These are phyloP conservation scores for Hymenopus coronatus DNA, from an alignment of 2,888 invertebrate genomes.

Conservation along the genomic window DNA sequence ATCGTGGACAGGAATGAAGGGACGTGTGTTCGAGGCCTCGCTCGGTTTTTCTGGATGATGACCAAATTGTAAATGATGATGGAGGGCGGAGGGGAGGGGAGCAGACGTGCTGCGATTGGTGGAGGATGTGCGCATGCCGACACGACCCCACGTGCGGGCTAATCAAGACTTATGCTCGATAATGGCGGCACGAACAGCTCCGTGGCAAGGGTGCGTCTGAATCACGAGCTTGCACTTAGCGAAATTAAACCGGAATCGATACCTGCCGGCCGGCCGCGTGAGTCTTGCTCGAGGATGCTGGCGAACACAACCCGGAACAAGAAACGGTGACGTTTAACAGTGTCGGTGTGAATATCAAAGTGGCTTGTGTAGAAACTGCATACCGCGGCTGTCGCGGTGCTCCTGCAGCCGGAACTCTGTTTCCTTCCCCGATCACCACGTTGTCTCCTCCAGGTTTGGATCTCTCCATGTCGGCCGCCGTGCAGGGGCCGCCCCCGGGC, in stretches of 20 bases:
- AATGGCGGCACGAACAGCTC: slow-evolving; percentile 46
- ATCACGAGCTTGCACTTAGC: slow-evolving; percentile 46
- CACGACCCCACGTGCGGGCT: slow-evolving; percentile 37
- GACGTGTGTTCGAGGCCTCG: too few species aligned
- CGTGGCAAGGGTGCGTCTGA: slow-evolving; percentile 40
- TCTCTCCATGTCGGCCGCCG: slow-evolving; percentile 49
- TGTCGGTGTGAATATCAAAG: neutral
- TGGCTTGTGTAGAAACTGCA: neutral
- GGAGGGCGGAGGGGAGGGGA: neutral
- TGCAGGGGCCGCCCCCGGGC: slow-evolving; percentile 34
- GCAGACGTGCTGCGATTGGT: neutral
- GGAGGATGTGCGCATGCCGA: neutral
- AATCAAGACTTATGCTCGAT: slow-evolving; percentile 52
- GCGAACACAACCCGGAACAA: neutral
- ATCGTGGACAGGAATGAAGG: too few species aligned
- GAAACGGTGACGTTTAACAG: neutral
- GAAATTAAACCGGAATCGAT: slow-evolving; percentile 43
- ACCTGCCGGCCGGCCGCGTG: neutral
- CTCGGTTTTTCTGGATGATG: too few species aligned
- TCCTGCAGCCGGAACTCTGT: neutral
- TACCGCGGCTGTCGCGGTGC: too few species aligned
- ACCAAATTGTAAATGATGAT: too few species aligned
- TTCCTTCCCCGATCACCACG: slow-evolving; percentile 33
- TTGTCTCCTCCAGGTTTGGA: slow-evolving; percentile 48
- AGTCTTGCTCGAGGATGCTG: neutral